A percentile compares a stretch with the other conserved stretches of the same genome.
Conservation (phyloP, 2,888 invertebrate genomes). For the Torymus aiolomorphi region DNA sequence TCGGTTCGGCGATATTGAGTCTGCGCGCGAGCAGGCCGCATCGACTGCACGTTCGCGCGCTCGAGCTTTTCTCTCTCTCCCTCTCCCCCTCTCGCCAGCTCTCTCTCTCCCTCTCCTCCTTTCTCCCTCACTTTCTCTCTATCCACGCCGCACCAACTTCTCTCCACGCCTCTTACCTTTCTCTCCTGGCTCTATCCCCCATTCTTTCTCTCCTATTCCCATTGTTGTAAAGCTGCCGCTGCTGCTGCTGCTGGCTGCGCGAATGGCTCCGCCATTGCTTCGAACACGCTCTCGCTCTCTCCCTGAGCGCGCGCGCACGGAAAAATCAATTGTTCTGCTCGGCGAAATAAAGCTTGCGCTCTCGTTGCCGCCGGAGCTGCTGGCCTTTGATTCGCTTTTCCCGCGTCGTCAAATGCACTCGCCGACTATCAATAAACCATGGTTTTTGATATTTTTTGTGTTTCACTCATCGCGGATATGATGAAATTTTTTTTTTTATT, state of each 20-base stretch:
- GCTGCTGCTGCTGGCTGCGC: conserved; percentile 10
- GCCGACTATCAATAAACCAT: too few relatives aligned
- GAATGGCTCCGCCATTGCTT: conserved; percentile 55
- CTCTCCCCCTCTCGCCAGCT: not conserved
- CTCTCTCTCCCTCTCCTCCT: conserved; percentile 7
- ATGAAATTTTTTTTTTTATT: not conserved
- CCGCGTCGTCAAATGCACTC: too few relatives aligned
- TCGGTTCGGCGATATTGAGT: conserved; percentile 75
- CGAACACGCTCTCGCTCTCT: conserved; percentile 8
- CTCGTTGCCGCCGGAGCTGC: not conserved
- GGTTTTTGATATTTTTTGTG: too few relatives aligned
- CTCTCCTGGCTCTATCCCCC: conserved; percentile 55
- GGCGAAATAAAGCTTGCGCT: conserved; percentile 29
- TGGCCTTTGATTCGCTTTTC: conserved; percentile 18
- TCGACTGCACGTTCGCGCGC: conserved; percentile 41
- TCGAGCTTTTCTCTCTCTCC: conserved; percentile 7
- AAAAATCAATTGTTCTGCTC: conserved; percentile 57
- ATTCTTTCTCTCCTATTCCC: conserved; percentile 58
- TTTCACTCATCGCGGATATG: too few relatives aligned
- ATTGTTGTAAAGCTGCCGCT: conserved; percentile 51
- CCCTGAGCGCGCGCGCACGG: conserved; percentile 14
- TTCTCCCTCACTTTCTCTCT: conserved; percentile 31
- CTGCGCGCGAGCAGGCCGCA: conserved; percentile 67
- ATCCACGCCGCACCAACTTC: conserved; percentile 46
- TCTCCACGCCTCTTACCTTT: conserved; percentile 58